Conservation (phyloP, 2,888 invertebrate genomes). For the Cerceris ruficornis region DNA sequence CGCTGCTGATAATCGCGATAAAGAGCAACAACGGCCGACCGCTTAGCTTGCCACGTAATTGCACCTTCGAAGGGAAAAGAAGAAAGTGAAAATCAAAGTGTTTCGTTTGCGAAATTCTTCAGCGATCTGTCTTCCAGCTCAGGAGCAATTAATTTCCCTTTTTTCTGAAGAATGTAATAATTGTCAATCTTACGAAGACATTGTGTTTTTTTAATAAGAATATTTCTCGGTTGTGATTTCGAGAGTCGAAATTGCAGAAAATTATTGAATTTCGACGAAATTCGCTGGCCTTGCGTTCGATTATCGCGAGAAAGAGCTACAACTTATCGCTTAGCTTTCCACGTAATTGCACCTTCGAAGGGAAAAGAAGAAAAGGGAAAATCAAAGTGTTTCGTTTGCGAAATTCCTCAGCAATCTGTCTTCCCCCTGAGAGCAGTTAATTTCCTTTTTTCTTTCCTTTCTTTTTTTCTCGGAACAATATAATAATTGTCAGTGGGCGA, state of each 20-base stretch:
- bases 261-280: too few species aligned
- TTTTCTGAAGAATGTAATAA: too few species aligned
- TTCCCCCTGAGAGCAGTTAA: neutral
- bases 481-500: too few species aligned
- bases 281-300: too few species aligned
- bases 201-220: too few species aligned
- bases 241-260: too few species aligned
- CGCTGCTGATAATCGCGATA: slow-evolving; percentile 30
- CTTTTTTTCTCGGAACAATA: too few species aligned
- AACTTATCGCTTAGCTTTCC: slow-evolving; percentile 6
- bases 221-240: too few species aligned
- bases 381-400: neutral
- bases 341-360: slow-evolving; percentile 16
- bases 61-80: slow-evolving; percentile 14
- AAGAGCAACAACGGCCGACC: slow-evolving; percentile 31
- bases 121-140: neutral
- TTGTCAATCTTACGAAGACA: too few species aligned
- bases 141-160: too few species aligned
- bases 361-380: too few species aligned
- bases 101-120: neutral
- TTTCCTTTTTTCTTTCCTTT: too few species aligned
- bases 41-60: slow-evolving; percentile 1
- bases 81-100: neutral
- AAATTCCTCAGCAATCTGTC: neutral
- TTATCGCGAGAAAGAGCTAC: slow-evolving; percentile 3